These are phyloP conservation scores for Enteromius fasciolatus DNA, from an alignment of 2,797 vertebrate species.

Conservation along the genomic window DNA sequence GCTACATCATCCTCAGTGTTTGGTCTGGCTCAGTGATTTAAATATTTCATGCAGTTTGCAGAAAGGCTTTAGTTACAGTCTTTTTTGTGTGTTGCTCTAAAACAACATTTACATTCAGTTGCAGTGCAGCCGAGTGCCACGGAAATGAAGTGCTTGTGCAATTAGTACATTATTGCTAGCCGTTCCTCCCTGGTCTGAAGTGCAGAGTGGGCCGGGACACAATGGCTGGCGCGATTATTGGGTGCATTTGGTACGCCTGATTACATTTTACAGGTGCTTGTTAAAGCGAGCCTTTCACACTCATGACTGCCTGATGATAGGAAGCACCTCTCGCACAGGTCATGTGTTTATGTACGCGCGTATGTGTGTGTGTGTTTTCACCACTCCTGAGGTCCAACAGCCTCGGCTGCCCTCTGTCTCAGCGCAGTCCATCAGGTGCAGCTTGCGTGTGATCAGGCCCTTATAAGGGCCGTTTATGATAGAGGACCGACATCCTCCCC, in stretches of 20 bases:
- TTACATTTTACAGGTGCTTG: conserved; percentile 69
- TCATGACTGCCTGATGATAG: conserved; percentile 46
- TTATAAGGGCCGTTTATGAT: conserved; percentile 73
- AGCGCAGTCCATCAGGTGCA: conserved; percentile 42
- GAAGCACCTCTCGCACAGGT: conserved; percentile 43
- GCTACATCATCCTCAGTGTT: conserved; percentile 21
- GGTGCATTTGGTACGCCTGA: conserved; percentile 61
- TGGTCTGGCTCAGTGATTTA: conserved; percentile 25
- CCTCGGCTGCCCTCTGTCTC: conserved; percentile 49
- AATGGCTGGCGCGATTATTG: conserved; percentile 57
- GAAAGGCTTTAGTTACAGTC: conserved; percentile 7
- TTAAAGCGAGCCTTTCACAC: conserved; percentile 63
- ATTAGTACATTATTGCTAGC: conserved; percentile 57
- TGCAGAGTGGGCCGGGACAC: conserved; percentile 42
- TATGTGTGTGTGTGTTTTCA: conserved; percentile 33
- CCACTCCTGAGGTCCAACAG: conserved; percentile 38
- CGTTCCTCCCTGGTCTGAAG: conserved; percentile 43
- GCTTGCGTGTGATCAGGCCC: conserved; percentile 55
- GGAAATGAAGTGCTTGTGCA: conserved; percentile 51
- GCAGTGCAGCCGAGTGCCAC: conserved; percentile 8
- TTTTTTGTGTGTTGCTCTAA: conserved; percentile 37
- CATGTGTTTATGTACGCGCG: conserved; percentile 35
- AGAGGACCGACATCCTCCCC: conserved; percentile 64
- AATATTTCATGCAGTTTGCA: conserved; percentile 15
- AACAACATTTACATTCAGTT: conserved; percentile 42